Base-by-base conservation (phyloP, 53 echinoderm and acorn worm genomes). In the Glandiceps talaboti region DNA sequence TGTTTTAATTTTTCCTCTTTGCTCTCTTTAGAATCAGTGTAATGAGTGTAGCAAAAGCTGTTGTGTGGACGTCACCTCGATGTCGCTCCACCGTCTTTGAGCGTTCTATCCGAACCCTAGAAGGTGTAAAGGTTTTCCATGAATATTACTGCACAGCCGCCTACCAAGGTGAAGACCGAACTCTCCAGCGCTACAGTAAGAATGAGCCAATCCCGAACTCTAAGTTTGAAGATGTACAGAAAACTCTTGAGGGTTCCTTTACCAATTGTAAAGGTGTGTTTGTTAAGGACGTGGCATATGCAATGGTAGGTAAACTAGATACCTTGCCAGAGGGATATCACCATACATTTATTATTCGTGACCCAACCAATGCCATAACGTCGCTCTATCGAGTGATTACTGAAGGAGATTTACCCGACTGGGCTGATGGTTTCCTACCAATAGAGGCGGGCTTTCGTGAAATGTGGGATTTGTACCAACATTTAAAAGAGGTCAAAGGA, bases 41-140 rank as follows among this genome's bases (percentile, higher is more conserved):
- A n/a, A n/a, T n/a, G n/a, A n/a, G n/a, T n/a, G n/a, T n/a, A n/a
- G n/a, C n/a, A 6, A 45, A 92, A 30, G 88, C 93, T 29, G 84
- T 97, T 84, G 85, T 93, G 30, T 97, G 99, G 99, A 90, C 99
- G 14, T 88, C 99, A 1, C 99, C 99, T 1, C 80, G 99, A 31
- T 93, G 92, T 25, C 87, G 93, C 14, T 97, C 99, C 26, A 97
- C 99, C 1, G 99, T 93, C 33, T 97, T 97, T 75, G 93, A 93
- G 76, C 93, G 99, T 28, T 97, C 93, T 80, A 90, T 97, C 82
- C 89, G 91, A 73, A 78, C 79, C n/a, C 79, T 78, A 0, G 30
- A 83, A 14, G 87, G 82, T 30, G 89, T 91, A 25, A 80, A 91
- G 30, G 74, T 97, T 29, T 93, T 78, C 31, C 93, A 97, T 33